Conservation (phyloP, 2,888 invertebrate genomes). For the Himalopsyche japonica region DNA sequence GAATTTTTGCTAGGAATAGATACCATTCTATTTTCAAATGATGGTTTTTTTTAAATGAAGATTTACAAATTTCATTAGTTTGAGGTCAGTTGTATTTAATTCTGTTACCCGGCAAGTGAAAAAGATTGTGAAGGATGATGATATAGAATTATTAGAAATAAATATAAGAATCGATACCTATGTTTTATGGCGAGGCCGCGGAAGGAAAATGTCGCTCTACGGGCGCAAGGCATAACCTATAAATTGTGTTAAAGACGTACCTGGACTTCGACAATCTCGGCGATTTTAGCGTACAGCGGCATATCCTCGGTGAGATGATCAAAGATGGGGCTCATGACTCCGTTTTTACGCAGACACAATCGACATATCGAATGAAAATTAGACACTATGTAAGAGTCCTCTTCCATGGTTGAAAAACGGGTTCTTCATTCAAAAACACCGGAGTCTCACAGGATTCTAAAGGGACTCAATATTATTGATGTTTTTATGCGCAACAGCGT, state of each 20-base stretch:
- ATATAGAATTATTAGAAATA: neutral
- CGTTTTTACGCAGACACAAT: constrained; percentile 66
- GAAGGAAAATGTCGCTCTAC: neutral
- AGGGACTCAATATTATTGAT: neutral
- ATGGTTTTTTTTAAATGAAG: no score
- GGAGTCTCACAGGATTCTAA: neutral
- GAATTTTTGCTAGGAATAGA: no score
- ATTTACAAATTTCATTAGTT: no score
- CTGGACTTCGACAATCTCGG: constrained; percentile 60
- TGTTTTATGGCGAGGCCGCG: neutral
- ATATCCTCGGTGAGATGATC: constrained; percentile 59
- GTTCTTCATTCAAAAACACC: constrained; percentile 4
- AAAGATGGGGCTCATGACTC: constrained; percentile 67
- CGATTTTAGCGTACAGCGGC: constrained; percentile 59
- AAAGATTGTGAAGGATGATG: no score
- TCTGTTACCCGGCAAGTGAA: neutral
- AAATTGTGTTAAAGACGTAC: constrained; percentile 45
- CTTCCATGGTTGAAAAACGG: constrained; percentile 43
- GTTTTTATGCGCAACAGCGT: constrained; percentile 4
- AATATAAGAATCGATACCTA: neutral
- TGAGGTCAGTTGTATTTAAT: no score
- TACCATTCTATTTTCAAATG: no score
- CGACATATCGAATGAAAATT: constrained; percentile 69
- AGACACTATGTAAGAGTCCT: constrained; percentile 60
- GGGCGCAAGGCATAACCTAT: neutral